Evolutionary conservation across 2,113 vertebrate genomes (phyloP).

Genomic region (Chaetops frenatus): DNA sequence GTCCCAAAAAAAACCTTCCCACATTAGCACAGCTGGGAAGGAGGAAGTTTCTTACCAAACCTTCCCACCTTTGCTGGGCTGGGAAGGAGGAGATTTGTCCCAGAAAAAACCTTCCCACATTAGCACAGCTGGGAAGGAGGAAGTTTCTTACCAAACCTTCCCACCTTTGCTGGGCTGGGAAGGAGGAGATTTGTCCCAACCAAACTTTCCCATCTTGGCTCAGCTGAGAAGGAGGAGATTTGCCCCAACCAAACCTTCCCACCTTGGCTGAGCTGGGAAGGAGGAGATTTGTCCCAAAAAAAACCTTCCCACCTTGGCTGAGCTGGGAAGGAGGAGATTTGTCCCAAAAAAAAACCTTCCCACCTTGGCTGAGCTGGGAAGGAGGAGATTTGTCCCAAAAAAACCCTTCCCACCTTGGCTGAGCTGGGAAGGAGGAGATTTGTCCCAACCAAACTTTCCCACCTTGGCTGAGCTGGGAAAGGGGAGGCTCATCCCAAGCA

Average conservation of each 20-base stretch:
- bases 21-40: neutral
- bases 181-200: accelerated
- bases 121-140: neutral
- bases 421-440: neutral
- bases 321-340: neutral
- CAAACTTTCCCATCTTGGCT: neutral
- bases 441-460: neutral
- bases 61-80: accelerated
- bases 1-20: accelerated
- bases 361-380: neutral
- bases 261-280: too few species aligned
- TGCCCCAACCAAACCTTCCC: neutral
- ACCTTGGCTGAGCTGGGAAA: neutral
- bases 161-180: accelerated
- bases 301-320: neutral
- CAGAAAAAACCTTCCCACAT: too few species aligned
- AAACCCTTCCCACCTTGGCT: neutral
- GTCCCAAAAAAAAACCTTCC: neutral
- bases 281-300: accelerated
- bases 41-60: too few species aligned
- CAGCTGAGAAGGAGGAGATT: neutral
- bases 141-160: accelerated
- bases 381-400: accelerated
- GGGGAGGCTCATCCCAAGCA: neutral
- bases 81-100: accelerated